Evolutionary conservation across 2,888 invertebrate genomes (phyloP), one percentile per base, ranked within the genome.

Genomic region (Asteroscopus sphinx): DNA sequence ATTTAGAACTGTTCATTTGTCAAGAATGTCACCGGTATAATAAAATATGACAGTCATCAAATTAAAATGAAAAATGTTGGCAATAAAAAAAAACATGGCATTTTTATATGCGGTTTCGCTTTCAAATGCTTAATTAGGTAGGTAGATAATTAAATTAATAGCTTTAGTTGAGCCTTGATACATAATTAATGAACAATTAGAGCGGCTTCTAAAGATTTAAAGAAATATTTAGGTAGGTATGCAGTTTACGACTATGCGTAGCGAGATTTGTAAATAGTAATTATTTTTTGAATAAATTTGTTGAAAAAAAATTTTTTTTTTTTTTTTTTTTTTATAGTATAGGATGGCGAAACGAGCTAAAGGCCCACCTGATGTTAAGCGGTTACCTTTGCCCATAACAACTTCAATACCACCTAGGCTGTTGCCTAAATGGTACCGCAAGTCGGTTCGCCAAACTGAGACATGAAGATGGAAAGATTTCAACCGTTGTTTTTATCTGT

Each of bases 131-230:
- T 47, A 67, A 37, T 61, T 52, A 42, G 21, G 7, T 37, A 16
- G 26, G 2, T 21, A 16, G 37, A n/a, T n/a, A n/a, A n/a, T n/a
- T n/a, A n/a, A 53, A 61, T 32, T 53, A 53, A 40, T 35, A 21
- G 30, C 5, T 11, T 7, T 8, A 1, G 25, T 16, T 6, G 8
- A 17, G 12, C 1, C 5, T n/a, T 44, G 17, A 64, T 68, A 44
- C n/a, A 64, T 64, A 64, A 68, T n/a, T 47, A 44, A 68, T 68
- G 51, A 45, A 26, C 12, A 42, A 2, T n/a, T 33, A 33, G 46
- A 42, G 42, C 53, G 68, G 15, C 8, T 11, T 39, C 0, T 9
- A 11, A 12, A 33, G 13, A 13, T 33, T 13, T 5, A 3, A 12
- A 13, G 3, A 33, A 13, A 33, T 3, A 13, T 6, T 12, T 4